These are phyloP conservation scores for Pycnonotus jocosus DNA, from an alignment of 2,113 vertebrate species.

Conservation along the genomic window DNA sequence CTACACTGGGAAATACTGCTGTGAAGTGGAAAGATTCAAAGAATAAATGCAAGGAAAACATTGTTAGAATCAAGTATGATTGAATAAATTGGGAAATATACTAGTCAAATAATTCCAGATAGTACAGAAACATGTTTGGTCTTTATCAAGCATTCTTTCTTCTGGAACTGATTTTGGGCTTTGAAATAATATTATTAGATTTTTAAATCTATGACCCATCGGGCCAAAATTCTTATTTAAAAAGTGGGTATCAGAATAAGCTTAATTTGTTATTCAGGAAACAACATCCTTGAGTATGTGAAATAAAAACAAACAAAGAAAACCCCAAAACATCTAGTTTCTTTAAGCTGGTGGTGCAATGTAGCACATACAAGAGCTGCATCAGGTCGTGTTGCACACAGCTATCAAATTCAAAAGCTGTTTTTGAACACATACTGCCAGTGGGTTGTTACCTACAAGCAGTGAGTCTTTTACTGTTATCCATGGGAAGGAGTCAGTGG, in stretches of 20 bases:
- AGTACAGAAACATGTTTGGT: background rate
- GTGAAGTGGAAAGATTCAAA: background rate
- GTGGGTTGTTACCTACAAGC: constrained; percentile 13
- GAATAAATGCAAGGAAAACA: background rate
- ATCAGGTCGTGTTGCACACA: background rate
- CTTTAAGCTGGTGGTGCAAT: background rate
- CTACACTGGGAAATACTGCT: background rate
- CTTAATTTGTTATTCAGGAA: background rate
- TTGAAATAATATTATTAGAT: background rate
- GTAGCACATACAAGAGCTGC: background rate
- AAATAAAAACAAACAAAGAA: background rate
- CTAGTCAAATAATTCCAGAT: background rate
- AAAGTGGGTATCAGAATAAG: background rate
- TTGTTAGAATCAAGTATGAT: background rate
- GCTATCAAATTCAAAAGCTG: background rate
- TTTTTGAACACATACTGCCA: background rate
- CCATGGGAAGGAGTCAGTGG: background rate
- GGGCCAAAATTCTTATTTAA: background rate
- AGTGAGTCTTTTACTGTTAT: constrained; percentile 10
- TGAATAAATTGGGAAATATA: background rate
- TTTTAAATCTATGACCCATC: background rate
- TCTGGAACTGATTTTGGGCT: background rate
- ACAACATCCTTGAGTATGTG: background rate
- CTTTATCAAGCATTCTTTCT: background rate
- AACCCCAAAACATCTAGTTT: background rate